phyloP scores from a whole-genome alignment of 2,113 vertebrate genomes.

The Hippoglossus stenolepis region DNA sequence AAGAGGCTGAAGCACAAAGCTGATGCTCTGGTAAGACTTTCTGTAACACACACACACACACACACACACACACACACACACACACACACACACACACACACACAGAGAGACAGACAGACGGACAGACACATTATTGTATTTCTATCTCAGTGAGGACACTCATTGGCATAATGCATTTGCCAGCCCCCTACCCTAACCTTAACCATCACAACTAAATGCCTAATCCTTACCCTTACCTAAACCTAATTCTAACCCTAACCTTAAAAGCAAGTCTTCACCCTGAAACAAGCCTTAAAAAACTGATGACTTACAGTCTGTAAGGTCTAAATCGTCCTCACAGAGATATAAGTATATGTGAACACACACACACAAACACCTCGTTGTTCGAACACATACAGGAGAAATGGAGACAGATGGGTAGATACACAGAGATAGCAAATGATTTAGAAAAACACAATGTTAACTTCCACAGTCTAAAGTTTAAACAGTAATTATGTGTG shows the following conservation, averaged over 20 bases:
- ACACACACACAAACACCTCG: too few relatives aligned
- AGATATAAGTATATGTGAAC: too few relatives aligned
- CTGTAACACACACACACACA: constrained; percentile 4
- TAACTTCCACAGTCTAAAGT: constrained; percentile 28
- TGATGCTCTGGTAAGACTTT: constrained; percentile 89
- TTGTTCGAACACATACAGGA: too few relatives aligned
- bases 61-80: background rate
- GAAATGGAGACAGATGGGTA: background rate
- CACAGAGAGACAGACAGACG: background rate
- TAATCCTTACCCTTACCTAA: too few relatives aligned
- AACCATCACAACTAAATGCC: too few relatives aligned
- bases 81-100: constrained; percentile 5
- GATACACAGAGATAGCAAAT: constrained; percentile 1
- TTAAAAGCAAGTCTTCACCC: too few relatives aligned
- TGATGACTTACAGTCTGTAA: too few relatives aligned
- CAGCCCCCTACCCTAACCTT: too few relatives aligned
- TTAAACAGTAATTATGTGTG: background rate
- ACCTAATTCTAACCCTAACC: too few relatives aligned
- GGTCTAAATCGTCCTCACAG: background rate
- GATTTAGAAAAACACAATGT: constrained; percentile 24
- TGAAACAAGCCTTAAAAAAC: too few relatives aligned
- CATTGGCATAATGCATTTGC: too few relatives aligned
- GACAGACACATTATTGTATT: background rate
- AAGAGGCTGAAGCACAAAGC: constrained; percentile 97
- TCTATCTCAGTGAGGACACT: too few relatives aligned